Conservation (phyloP, 2,888 invertebrate species). For the Scrobipalpa atriplicella region DNA sequence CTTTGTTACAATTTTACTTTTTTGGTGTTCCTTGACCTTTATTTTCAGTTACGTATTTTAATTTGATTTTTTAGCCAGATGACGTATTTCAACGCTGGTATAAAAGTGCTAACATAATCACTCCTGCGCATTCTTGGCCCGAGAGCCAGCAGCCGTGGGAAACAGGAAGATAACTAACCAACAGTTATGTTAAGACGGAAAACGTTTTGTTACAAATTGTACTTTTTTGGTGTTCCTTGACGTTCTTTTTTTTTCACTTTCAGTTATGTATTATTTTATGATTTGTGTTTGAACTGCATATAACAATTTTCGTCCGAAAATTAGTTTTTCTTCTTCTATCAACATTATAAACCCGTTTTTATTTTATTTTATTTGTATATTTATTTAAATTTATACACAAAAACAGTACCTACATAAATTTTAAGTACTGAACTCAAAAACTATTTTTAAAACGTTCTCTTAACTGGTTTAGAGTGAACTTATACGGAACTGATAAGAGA, state of each 20-base stretch:
- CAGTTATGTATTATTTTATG: too few species aligned
- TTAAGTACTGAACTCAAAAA: constrained; percentile 6
- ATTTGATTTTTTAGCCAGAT: too few species aligned
- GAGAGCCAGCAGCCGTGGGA: constrained; percentile 64
- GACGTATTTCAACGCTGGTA: too few species aligned
- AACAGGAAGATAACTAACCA: constrained; percentile 59
- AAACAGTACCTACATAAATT: too few species aligned
- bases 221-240: constrained; percentile 56
- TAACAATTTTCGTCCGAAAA: not conserved
- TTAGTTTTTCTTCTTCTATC: not conserved
- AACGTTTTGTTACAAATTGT: constrained; percentile 60
- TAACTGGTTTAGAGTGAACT: not conserved
- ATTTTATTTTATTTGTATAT: too few species aligned
- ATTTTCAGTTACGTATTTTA: too few species aligned
- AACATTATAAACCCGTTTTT: too few species aligned
- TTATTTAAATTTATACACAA: not conserved
- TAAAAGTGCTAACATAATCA: constrained; percentile 27
- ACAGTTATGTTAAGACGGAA: constrained; percentile 74
- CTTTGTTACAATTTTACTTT: constrained; percentile 59
- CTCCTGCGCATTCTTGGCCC: constrained; percentile 45
- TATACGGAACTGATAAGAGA: constrained; percentile 21
- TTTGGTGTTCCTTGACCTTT: constrained; percentile 49
- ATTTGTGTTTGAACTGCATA: too few species aligned
- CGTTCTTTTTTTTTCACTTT: too few species aligned
- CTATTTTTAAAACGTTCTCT: not conserved